Evolutionary conservation across 2,888 invertebrate genomes (phyloP).

Genomic region (Stictocephala bisonia): DNA sequence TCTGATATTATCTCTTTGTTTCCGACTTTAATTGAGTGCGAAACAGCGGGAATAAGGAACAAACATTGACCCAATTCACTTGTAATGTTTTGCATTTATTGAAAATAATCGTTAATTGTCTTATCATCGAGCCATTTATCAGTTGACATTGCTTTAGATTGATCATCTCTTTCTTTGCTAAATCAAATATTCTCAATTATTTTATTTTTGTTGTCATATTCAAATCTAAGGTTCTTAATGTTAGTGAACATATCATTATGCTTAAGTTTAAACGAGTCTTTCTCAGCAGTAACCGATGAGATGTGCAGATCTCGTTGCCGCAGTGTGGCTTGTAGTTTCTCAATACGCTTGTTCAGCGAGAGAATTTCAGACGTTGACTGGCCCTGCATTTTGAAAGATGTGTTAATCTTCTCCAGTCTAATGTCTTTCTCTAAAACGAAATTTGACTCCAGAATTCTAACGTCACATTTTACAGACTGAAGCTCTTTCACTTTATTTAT

Average conservation of each 20-base stretch:
- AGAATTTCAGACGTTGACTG: background rate
- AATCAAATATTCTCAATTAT: background rate
- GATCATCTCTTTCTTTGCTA: background rate
- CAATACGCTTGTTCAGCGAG: background rate
- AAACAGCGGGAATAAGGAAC: constrained; percentile 3
- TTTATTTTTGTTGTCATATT: background rate
- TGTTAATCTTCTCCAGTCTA: no score
- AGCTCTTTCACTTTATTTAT: no score
- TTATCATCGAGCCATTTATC: constrained; percentile 3
- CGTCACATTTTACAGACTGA: background rate
- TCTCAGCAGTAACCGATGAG: background rate
- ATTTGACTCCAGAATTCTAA: no score
- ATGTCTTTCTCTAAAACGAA: no score
- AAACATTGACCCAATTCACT: background rate
- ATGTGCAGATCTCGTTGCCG: constrained; percentile 4
- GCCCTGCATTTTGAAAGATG: background rate
- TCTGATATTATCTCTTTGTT: no score
- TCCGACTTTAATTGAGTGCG: no score
- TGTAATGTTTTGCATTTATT: background rate
- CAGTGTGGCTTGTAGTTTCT: background rate
- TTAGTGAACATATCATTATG: background rate
- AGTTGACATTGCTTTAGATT: background rate
- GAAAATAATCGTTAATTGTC: background rate
- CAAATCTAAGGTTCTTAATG: background rate
- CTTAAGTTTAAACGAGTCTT: background rate